These are phyloP conservation scores for Odontothrips loti DNA, from an alignment of 2,888 invertebrate species.

Conservation along the genomic window DNA sequence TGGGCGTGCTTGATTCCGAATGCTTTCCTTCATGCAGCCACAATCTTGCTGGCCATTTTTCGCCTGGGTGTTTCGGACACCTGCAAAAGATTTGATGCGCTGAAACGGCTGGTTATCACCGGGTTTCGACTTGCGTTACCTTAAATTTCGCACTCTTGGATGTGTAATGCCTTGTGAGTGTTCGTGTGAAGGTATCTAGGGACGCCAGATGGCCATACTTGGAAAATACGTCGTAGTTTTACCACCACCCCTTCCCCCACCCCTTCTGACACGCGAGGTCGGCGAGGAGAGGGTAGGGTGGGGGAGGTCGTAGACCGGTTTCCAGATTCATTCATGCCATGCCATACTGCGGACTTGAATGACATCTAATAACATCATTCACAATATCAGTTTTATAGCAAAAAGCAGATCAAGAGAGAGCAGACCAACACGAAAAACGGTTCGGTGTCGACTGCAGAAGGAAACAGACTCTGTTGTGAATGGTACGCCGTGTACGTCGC, in stretches of 20 bases:
- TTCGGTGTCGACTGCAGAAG: no score
- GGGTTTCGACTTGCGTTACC: constrained; percentile 29
- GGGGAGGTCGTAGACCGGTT: not conserved
- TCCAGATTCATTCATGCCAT: not conserved
- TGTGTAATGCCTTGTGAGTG: not conserved
- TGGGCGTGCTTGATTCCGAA: not conserved
- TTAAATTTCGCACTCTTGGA: not conserved
- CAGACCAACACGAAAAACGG: no score
- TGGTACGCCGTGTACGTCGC: no score
- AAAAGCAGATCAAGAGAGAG: no score
- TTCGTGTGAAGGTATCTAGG: not conserved
- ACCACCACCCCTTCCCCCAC: not conserved
- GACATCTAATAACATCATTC: no score
- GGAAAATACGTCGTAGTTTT: not conserved
- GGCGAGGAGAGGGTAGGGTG: not conserved
- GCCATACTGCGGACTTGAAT: no score
- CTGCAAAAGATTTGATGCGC: constrained; percentile 31
- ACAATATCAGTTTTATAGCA: no score
- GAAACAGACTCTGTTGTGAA: no score
- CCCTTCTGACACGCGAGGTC: not conserved
- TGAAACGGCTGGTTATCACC: constrained; percentile 32
- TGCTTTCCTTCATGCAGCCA: not conserved
- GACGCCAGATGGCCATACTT: not conserved
- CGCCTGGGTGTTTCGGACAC: not conserved
- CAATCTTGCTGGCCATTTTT: not conserved